phyloP scores from a whole-genome alignment of 1,140 invertebrate species.

The Cyclargus thomasi region DNA sequence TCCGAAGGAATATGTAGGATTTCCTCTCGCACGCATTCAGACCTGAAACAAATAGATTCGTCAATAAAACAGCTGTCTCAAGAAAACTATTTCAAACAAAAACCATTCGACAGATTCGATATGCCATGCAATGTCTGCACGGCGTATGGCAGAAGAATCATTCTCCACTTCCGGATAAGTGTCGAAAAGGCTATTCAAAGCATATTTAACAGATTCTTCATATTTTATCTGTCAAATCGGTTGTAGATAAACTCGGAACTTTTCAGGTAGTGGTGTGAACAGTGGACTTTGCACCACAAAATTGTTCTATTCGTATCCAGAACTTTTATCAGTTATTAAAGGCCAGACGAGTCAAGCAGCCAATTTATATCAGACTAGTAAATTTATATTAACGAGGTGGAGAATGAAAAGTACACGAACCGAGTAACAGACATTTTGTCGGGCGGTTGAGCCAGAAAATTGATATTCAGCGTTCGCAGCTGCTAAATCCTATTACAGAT shows the following conservation, averaged over 20 bases:
- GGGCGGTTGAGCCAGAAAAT: not conserved
- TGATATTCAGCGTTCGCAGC: not conserved
- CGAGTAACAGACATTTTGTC: not conserved
- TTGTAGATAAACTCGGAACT: too few species aligned
- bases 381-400: not conserved
- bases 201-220: too few species aligned
- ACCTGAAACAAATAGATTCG: constrained; percentile 80
- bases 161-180: too few species aligned
- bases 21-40: constrained; percentile 92
- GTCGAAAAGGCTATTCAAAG: not conserved
- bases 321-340: not conserved
- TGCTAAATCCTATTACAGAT: not conserved
- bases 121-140: too few species aligned
- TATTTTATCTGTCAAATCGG: too few species aligned
- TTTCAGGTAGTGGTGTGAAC: too few species aligned
- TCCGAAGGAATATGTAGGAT: constrained; percentile 94
- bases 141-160: too few species aligned
- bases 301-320: not conserved
- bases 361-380: not conserved
- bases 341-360: not conserved
- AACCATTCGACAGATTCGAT: too few species aligned
- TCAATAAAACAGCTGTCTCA: not conserved
- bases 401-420: not conserved
- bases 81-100: too few species aligned
- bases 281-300: too few species aligned